Evolutionary conservation across 2,888 invertebrate species (phyloP), one percentile per base, ranked within the genome.

Genomic region (Tinea trinotella): DNA sequence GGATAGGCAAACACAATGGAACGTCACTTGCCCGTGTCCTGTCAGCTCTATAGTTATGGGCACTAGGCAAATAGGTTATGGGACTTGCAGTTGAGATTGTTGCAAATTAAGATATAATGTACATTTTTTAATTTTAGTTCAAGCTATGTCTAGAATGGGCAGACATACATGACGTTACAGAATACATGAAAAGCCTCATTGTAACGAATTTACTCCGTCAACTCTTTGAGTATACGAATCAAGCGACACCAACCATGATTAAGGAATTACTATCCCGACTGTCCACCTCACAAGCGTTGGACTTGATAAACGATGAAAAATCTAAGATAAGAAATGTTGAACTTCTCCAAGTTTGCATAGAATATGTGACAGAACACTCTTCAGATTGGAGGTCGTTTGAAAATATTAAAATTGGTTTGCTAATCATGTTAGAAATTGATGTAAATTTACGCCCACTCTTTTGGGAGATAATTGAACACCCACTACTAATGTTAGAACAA

Each of bases 401-500:
- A 62, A 90, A 90, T 63, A 88, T 91, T 52, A 87, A 88, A 65
- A 79, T 92, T 18, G 92, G 92, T 10, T 68, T 93, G n/a, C 89
- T 89, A 64, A 90, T 93, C 56, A 85, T 93, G 67, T 76, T 88
- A 0, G 87, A 88, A 62, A 84, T 93, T 54, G 87, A 89, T 4
- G 55, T 64, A 0, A 79, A 76, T 46, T 88, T 92, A 65, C 87
- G 90, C 54, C 74, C 82, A 13, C 76, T 88, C 34, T 88, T 92
- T 57, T 89, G 91, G 85, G 87, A 90, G 59, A 69, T 93, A 17
- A 86, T 92, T 15, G 88, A 89, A 49, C 88, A 88, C 59, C 97
- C 97, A 0, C 68, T 93, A 36, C 74, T 93, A 2, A 91, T 97
- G 65, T 82, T 96, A 6, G 97, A 97, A 67, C 94, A 95, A 68